A percentile compares a stretch with the other conserved stretches of the same genome.
phyloP scores from a whole-genome alignment of 1,140 invertebrate genomes.

The Drosophila rufa region DNA sequence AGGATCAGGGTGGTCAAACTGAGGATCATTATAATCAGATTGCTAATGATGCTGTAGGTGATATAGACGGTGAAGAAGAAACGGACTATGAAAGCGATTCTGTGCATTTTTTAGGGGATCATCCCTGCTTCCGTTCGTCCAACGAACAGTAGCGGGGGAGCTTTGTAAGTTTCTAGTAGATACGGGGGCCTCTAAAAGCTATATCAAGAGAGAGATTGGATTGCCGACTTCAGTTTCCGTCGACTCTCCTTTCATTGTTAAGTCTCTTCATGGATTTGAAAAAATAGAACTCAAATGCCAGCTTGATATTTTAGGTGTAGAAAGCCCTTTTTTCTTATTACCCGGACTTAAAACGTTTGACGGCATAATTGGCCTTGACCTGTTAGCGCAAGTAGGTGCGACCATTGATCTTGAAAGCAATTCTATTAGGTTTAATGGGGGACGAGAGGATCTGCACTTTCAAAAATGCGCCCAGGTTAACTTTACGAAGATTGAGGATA shows the following conservation, averaged over 20 bases:
- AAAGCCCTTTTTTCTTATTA: background rate
- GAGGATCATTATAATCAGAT: conserved; percentile 17
- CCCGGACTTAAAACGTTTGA: too few relatives aligned
- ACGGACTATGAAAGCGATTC: conserved; percentile 7
- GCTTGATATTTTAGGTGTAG: background rate
- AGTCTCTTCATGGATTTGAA: conserved; percentile 15
- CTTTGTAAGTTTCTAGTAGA: background rate
- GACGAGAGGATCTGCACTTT: too few relatives aligned
- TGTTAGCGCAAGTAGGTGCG: conserved; percentile 7
- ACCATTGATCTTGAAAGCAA: conserved; percentile 11
- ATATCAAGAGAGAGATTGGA: conserved; percentile 3
- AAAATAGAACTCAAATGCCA: conserved; percentile 7
- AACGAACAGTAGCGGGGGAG: conserved; percentile 1
- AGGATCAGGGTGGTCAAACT: background rate
- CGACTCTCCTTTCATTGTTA: background rate
- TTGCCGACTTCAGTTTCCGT: background rate
- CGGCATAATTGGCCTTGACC: conserved; percentile 8
- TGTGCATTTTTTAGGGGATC: conserved; percentile 8
- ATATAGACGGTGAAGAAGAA: conserved; percentile 1
- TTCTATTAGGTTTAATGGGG: conserved; percentile 3
- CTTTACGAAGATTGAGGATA: too few relatives aligned
- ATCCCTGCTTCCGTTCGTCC: conserved; percentile 11
- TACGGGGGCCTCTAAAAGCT: conserved; percentile 4
- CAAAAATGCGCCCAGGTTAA: too few relatives aligned
- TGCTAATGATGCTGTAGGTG: conserved; percentile 9